Percentiles rank a stretch among this genome's conserved stretches.
These are phyloP conservation scores for Cydia fagiglandana DNA, from an alignment of 1,140 invertebrate species.

Conservation along the genomic window DNA sequence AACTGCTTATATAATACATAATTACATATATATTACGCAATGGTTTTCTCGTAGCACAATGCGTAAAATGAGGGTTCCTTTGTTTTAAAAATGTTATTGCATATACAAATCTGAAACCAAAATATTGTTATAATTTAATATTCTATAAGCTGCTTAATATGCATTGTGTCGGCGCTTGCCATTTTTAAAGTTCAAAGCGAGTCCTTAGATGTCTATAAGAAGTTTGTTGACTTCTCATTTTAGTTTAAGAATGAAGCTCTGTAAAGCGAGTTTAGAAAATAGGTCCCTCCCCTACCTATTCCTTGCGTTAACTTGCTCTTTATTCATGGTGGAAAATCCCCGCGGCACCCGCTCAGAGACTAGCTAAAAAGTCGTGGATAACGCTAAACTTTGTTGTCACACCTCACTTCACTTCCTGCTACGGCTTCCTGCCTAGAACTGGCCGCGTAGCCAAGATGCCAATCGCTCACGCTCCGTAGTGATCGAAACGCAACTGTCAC, in stretches of 20 bases:
- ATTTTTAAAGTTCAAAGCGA: neutral
- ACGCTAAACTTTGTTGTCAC: slow-evolving; percentile 29
- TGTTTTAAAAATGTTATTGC: too few relatives aligned
- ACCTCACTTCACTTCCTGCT: neutral
- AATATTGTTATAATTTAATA: neutral
- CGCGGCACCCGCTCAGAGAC: slow-evolving; percentile 35
- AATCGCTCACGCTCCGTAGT: too few relatives aligned
- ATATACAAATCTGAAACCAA: neutral
- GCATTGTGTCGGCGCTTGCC: neutral
- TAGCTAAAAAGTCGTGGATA: slow-evolving; percentile 35
- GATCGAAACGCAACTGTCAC: too few relatives aligned
- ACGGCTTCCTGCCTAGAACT: neutral
- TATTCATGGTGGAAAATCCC: slow-evolving; percentile 40
- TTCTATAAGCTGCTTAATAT: neutral
- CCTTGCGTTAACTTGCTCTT: slow-evolving; percentile 18
- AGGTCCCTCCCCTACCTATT: neutral
- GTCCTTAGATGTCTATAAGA: slow-evolving; percentile 23
- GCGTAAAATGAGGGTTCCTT: slow-evolving; percentile 39
- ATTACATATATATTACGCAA: slow-evolving; percentile 40
- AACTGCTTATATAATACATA: slow-evolving; percentile 33
- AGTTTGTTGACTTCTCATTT: slow-evolving; percentile 32
- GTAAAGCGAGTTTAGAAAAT: slow-evolving; percentile 41
- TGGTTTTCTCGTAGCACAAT: slow-evolving; percentile 45
- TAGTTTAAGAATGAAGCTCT: slow-evolving; percentile 36
- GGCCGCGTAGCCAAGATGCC: too few relatives aligned